phyloP scores from a whole-genome alignment of 2,113 vertebrate species.

The Paramormyrops kingsleyae region DNA sequence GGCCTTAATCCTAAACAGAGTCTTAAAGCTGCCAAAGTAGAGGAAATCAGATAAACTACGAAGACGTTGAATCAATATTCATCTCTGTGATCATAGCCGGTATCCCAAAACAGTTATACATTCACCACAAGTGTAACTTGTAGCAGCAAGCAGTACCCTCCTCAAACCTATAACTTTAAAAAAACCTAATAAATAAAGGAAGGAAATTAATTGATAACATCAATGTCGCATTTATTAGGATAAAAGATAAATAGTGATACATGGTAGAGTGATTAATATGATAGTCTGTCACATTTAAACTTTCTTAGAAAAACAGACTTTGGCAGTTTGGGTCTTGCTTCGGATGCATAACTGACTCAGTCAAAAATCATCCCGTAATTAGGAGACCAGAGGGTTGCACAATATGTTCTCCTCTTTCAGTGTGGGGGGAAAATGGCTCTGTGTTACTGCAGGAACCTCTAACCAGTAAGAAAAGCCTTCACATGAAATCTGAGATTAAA shows the following conservation, averaged over 20 bases:
- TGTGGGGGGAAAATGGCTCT: neutral
- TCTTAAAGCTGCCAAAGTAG: neutral
- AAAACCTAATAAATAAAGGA: neutral
- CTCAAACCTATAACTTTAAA: neutral
- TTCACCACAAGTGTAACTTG: neutral
- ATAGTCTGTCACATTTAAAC: neutral
- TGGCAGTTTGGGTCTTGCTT: neutral
- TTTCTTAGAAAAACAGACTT: neutral
- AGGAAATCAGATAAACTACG: neutral
- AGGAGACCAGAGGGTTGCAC: neutral
- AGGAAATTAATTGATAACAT: slow-evolving; percentile 3
- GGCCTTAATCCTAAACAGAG: neutral
- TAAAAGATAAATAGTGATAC: slow-evolving; percentile 6
- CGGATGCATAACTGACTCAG: neutral
- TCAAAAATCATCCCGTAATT: neutral
- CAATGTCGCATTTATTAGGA: slow-evolving; percentile 12
- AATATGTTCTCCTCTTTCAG: neutral
- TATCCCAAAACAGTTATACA: neutral
- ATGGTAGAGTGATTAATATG: neutral
- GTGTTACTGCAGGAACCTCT: neutral
- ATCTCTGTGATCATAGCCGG: neutral
- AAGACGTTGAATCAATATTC: neutral
- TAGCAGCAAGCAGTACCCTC: neutral
- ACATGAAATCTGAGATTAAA: slow-evolving; percentile 36
- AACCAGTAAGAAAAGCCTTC: neutral